Evolutionary conservation across 2,113 vertebrate genomes (phyloP).

Genomic region (Hydrochoerus hydrochaeris): DNA sequence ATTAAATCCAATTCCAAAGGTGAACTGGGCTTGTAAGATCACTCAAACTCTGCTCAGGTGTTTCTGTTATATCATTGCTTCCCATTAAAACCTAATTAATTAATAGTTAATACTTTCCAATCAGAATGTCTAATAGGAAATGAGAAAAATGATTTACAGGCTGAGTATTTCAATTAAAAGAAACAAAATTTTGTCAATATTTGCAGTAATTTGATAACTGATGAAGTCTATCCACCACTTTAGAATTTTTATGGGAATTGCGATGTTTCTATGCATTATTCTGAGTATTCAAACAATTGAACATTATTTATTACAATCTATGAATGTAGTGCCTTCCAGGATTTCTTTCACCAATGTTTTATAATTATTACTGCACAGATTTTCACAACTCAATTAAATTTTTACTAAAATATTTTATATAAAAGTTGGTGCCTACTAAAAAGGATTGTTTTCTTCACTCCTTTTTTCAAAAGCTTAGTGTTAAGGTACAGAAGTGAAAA

Average conservation of each 20-base stretch:
- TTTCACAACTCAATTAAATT: background rate
- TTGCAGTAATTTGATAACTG: background rate
- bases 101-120: background rate
- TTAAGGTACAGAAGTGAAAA: background rate
- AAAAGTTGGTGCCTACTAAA: background rate
- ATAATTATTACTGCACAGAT: background rate
- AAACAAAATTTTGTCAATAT: background rate
- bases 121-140: background rate
- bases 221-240: background rate
- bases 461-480: background rate
- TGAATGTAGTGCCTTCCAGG: background rate
- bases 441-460: background rate
- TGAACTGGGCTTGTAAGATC: background rate
- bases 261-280: background rate
- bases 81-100: background rate
- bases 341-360: background rate
- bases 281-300: background rate
- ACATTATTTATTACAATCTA: background rate
- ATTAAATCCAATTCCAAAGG: background rate
- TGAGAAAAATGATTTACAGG: background rate
- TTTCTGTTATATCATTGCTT: background rate
- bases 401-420: background rate
- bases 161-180: background rate
- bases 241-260: background rate
- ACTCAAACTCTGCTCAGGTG: background rate